Base-by-base conservation (phyloP, 2,113 vertebrate genomes). In the Myrmecophaga tridactyla region DNA sequence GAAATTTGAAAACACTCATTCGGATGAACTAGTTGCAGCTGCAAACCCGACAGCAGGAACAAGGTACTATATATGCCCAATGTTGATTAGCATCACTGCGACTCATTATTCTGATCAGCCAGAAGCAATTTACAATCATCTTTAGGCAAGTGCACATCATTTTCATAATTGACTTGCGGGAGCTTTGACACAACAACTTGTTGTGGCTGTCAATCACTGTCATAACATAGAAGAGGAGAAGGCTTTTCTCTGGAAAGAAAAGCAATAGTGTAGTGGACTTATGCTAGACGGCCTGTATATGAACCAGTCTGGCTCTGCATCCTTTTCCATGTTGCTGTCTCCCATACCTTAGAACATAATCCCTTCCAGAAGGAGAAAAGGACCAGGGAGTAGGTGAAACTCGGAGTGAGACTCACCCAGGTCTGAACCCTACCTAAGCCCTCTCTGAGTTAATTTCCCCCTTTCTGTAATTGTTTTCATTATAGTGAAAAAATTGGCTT, bases 81-180 rank as follows among this genome's bases (percentile, higher is more conserved):
- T 89, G 96, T 84, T 97, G 96, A 98, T 98, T 98, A 96, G 90
- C 81, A 94, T 89, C 67, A 56, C 94, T n/a, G 78, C 43, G 91
- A 95, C 95, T 98, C 98, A 98, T 98, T 98, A 97, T 98, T 98
- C 97, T 97, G 95, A 98, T 98, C 98, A 98, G 97, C 97, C 94
- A 98, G 97, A 96, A 62, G 96, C 94, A 98, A 98, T 98, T 98
- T 98, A 97, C 97, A 98, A 98, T 98, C 98, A 98, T 94, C 81
- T 98, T 98, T 96, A 96, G 97, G 97, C 94, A 96, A 98, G 95
- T 96, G 95, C 92, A 94, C 90, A 98, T 98, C 93, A 98, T 98
- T 98, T 98, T 97, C 94, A 96, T 36, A 70, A 97, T 96, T 96
- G 96, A 89, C 97, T 96, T 75, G 51, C 89, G 60, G 92, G 94